Evolutionary conservation across 2,113 vertebrate species (phyloP), one percentile per base, ranked within the genome.

Genomic region (Tichodroma muraria): DNA sequence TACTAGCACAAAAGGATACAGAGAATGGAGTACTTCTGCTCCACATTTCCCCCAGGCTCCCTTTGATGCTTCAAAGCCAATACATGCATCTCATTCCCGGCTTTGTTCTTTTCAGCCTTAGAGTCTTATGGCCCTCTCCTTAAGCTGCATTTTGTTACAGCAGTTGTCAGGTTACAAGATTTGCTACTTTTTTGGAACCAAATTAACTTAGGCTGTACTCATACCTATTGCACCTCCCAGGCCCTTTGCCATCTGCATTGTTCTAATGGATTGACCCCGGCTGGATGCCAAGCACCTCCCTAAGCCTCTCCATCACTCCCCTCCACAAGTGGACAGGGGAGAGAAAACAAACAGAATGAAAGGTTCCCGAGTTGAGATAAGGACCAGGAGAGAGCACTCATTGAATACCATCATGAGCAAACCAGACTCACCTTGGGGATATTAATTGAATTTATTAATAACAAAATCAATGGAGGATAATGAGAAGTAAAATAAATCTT

Each of bases 121-220:
- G 16, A 53, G 8, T 19, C 27, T 25, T 6, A 12, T 0, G 14
- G 28, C 37, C 21, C 37, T 40, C 9, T 8, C 0, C 2, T 25
- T 70, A 35, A 85, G 19, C 54, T 56, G 15, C 17, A 6, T 59
- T 82, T 94, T 82, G 28, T 69, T 63, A 76, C 42, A 35, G 2
- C 0, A 0, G 9, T 52, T 75, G 35, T 31, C 33, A 40, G 15
- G 7, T 77, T 79, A 57, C 27, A 56, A 38, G 53, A 27, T 31
- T 78, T 84, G 57, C 45, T 88, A 33, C 63, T 73, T 66, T 56
- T 57, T 38, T 50, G 4, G 30, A 13, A 71, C 77, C 28, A 88
- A 86, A 33, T 27, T 71, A 56, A 45, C 40, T 57, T 52, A 15
- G 18, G 16, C 42, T 52, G 37, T 14, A 33, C 6, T 61, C 13